Conservation (phyloP, 2,888 invertebrate species). For the Melinopterus prodromus region DNA sequence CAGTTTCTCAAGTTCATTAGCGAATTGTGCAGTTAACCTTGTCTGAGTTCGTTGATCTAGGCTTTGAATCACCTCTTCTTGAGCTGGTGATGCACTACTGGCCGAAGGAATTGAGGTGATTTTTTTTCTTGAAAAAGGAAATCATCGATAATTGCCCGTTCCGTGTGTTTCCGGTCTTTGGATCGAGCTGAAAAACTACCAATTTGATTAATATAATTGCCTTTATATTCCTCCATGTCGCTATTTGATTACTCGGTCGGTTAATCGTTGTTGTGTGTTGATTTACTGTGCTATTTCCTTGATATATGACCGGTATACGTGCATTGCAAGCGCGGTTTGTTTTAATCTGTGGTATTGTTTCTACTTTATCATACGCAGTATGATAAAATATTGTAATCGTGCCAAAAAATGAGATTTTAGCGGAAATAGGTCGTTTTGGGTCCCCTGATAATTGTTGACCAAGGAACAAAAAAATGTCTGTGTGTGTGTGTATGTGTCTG, state of each 20-base stretch:
- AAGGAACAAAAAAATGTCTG: too few relatives aligned
- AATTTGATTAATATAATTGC: not conserved
- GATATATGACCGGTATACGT: not conserved
- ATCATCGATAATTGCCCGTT: not conserved
- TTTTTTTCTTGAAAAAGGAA: not conserved
- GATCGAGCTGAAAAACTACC: not conserved
- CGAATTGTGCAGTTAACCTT: slow-evolving; percentile 47
- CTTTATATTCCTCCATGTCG: not conserved
- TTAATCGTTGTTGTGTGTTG: not conserved
- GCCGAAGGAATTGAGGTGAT: not conserved
- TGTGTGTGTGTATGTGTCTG: too few relatives aligned
- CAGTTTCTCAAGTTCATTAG: slow-evolving; percentile 46
- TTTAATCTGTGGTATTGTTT: not conserved
- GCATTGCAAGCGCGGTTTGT: not conserved
- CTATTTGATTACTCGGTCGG: not conserved
- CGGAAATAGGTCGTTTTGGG: too few relatives aligned
- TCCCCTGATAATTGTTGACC: too few relatives aligned
- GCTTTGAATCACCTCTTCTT: not conserved
- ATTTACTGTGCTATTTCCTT: not conserved
- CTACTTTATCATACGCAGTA: too few relatives aligned
- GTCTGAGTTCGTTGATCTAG: slow-evolving; percentile 45
- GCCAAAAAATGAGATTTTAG: too few relatives aligned
- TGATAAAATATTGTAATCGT: too few relatives aligned
- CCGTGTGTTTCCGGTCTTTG: not conserved
- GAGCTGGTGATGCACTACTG: not conserved